phyloP scores from a whole-genome alignment of 2,797 vertebrate species.

The Peromyscus melanophrys region DNA sequence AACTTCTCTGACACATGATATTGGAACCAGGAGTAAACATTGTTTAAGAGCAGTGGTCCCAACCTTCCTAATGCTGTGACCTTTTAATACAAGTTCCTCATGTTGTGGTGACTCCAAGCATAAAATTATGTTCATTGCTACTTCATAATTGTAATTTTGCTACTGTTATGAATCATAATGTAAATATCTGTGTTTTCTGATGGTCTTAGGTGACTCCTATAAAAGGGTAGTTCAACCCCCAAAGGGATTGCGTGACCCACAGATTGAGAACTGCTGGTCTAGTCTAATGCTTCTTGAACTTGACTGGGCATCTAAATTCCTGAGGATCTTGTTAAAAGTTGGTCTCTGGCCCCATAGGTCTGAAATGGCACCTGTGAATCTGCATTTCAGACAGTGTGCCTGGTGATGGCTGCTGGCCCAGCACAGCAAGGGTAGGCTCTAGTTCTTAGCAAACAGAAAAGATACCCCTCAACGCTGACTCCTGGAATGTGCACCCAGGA shows the following conservation, averaged over 20 bases:
- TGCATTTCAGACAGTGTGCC: neutral
- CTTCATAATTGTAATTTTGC: neutral
- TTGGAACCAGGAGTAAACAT: neutral
- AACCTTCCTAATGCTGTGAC: neutral
- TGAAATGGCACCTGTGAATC: neutral
- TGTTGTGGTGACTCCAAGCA: neutral
- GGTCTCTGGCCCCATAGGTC: neutral
- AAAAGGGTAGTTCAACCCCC: neutral
- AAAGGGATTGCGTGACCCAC: neutral
- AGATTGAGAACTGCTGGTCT: neutral
- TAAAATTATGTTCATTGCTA: neutral
- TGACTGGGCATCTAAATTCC: neutral
- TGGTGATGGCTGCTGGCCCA: neutral
- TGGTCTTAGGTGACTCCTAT: neutral
- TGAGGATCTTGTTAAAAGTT: conserved; percentile 33
- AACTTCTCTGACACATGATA: neutral
- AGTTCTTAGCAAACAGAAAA: neutral
- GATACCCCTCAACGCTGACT: neutral
- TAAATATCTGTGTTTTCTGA: neutral
- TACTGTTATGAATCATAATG: neutral
- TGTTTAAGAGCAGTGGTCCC: neutral
- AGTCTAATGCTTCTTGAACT: neutral
- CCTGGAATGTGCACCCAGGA: neutral
- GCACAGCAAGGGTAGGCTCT: neutral
- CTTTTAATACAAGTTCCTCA: neutral